Evolutionary conservation across 2,797 vertebrate genomes (phyloP).

Genomic region (Neopelma chrysocephalum): DNA sequence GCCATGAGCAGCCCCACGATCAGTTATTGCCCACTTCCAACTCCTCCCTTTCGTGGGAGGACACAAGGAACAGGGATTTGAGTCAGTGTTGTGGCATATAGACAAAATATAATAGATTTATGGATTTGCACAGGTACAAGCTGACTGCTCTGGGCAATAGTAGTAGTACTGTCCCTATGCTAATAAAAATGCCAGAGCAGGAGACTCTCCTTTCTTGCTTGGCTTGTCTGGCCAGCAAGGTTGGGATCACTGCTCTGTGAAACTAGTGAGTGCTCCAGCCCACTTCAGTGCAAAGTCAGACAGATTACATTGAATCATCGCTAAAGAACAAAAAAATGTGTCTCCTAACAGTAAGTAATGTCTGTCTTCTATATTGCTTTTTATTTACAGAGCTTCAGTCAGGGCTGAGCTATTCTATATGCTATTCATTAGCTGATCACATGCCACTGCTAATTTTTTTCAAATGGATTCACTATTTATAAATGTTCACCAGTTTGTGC

Average conservation of each 20-base stretch:
- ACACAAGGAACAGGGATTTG: background rate
- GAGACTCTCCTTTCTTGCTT: background rate
- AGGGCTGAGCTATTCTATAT: constrained; percentile 19
- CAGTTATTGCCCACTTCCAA: background rate
- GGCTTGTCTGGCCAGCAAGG: background rate
- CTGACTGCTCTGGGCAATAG: background rate
- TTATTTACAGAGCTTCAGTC: constrained; percentile 7
- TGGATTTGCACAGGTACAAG: background rate
- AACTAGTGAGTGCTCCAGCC: background rate
- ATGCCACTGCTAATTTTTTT: constrained; percentile 55
- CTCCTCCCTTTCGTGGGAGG: background rate
- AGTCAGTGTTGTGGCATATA: background rate
- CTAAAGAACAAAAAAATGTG: background rate
- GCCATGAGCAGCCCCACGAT: background rate
- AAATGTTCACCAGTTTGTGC: constrained; percentile 6
- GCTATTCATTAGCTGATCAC: constrained; percentile 59
- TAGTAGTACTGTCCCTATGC: background rate
- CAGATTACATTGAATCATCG: background rate
- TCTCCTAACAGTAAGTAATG: background rate
- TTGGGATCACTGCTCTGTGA: background rate
- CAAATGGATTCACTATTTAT: constrained; percentile 61
- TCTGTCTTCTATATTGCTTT: constrained; percentile 1
- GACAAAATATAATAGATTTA: background rate
- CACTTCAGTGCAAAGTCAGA: background rate
- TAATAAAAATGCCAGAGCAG: background rate